Evolutionary conservation across 2,113 vertebrate genomes (phyloP).

Genomic region (Nothocercus nigrocapillus): DNA sequence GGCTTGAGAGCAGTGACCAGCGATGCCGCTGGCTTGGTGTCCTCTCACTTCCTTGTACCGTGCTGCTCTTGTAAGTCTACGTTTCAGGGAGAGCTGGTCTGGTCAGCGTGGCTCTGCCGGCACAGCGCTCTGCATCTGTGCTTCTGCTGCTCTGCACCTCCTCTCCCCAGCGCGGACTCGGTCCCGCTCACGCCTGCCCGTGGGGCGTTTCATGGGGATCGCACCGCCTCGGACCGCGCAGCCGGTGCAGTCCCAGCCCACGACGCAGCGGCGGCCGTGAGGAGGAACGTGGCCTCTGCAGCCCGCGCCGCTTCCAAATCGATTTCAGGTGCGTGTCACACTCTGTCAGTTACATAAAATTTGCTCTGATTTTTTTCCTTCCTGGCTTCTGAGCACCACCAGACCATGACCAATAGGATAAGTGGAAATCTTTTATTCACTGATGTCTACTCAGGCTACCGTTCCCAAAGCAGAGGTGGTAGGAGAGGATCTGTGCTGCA

Average conservation of each 20-base stretch:
- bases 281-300: slow-evolving; percentile 29
- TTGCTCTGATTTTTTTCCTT: not conserved
- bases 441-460: not conserved
- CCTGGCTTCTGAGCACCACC: not conserved
- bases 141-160: not conserved
- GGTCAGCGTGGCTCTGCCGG: not conserved
- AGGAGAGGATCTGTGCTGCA: not conserved
- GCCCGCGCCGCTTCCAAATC: slow-evolving; percentile 23
- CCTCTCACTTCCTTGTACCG: not conserved
- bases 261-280: slow-evolving; percentile 33
- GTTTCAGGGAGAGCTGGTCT: not conserved
- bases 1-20: not conserved
- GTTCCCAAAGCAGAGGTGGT: not conserved
- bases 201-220: not conserved
- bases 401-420: slow-evolving; percentile 14
- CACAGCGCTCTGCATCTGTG: not conserved
- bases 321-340: slow-evolving; percentile 34
- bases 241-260: not conserved
- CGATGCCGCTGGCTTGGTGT: not conserved
- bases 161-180: not conserved
- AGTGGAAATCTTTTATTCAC: slow-evolving; percentile 14
- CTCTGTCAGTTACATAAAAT: slow-evolving; percentile 1
- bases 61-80: not conserved
- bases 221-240: not conserved
- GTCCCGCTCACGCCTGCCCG: not conserved